Percentiles rank a stretch among this genome's conserved stretches.
Evolutionary conservation across 2,888 invertebrate species (phyloP).

Genomic region (Hypolimnas misippus): DNA sequence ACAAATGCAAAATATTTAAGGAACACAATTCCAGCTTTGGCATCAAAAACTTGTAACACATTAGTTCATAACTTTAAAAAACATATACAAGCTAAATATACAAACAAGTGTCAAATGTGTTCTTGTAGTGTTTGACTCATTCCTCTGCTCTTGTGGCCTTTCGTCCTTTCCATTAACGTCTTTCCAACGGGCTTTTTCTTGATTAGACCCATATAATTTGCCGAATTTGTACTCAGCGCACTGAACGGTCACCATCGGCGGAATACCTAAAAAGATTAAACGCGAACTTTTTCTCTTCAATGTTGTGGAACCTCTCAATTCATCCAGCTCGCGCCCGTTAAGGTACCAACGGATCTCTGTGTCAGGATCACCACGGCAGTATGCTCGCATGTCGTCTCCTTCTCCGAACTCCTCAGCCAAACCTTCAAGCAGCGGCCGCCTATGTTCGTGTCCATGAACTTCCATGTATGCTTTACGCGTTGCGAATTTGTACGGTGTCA

Average conservation of each 20-base stretch:
- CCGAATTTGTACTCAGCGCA: slow-evolving; percentile 81
- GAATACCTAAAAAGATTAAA: slow-evolving; percentile 67
- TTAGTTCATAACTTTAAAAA: slow-evolving; percentile 37
- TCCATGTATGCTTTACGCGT: slow-evolving; percentile 67
- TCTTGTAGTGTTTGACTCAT: slow-evolving; percentile 40
- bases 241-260: slow-evolving; percentile 77
- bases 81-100: slow-evolving; percentile 32
- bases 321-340: slow-evolving; percentile 63
- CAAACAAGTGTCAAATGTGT: slow-evolving; percentile 42
- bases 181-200: slow-evolving; percentile 63
- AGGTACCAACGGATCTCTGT: slow-evolving; percentile 74
- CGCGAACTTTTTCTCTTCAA: slow-evolving; percentile 60
- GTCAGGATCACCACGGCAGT: slow-evolving; percentile 64
- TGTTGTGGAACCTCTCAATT: slow-evolving; percentile 57
- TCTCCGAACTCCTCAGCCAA: slow-evolving; percentile 63
- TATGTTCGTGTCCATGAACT: slow-evolving; percentile 62
- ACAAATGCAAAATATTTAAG: slow-evolving; percentile 24
- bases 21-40: slow-evolving; percentile 24
- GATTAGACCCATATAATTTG: slow-evolving; percentile 68
- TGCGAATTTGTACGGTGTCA: slow-evolving; percentile 68
- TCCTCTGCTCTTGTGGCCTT: slow-evolving; percentile 52
- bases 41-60: not conserved
- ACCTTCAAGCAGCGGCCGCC: slow-evolving; percentile 68
- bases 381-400: slow-evolving; percentile 67
- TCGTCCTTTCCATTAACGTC: slow-evolving; percentile 49